Evolutionary conservation across 2,113 vertebrate genomes (phyloP), one percentile per base, ranked within the genome.

Genomic region (Phycodurus eques): DNA sequence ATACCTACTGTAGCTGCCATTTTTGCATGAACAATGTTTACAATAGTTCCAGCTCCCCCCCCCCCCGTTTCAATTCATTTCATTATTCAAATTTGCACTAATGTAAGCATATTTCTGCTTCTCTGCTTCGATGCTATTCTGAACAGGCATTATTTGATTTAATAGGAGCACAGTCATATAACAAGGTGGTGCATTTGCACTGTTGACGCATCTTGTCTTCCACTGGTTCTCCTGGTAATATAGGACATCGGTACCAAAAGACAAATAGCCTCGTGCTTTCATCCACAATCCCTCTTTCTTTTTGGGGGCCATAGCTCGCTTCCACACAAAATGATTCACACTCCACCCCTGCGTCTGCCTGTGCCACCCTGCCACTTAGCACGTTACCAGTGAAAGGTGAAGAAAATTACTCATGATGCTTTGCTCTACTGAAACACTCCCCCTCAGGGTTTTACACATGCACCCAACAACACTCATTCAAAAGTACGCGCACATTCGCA

Each of bases 321-420:
- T 20, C 51, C 15, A 59, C 74, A 78, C 71, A 44, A 42, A 68
- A 53, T 27, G 20, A 71, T 42, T 54, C 39, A 47, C 65, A 83
- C 31, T 42, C 70, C 67, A 46, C 62, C 54, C 14, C 12, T 69
- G 42, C 61, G 68, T 13, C 33, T 53, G 47, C 39, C 42, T 59
- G 53, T 27, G 15, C 12, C 70, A 71, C 73, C 67, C 46, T 46
- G 31, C 61, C 68, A 70, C 68, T 74, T 67, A 67, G 72, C 47
- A 33, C 51, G 14, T 62, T 42, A 8, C 64, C 51, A 54, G 49
- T 57, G 46, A 39, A 57, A 80, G 73, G 19, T n/a, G 65, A 74
- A 47, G n/a, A 70, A 54, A 53, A 74, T 35, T 35, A 74, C 63
- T 76, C 72, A 64, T 54, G 27, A 27, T 47, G 43, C 27, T 69